Evolutionary conservation across 2,113 vertebrate species (phyloP).

Genomic region (Coregonus clupeaformis): DNA sequence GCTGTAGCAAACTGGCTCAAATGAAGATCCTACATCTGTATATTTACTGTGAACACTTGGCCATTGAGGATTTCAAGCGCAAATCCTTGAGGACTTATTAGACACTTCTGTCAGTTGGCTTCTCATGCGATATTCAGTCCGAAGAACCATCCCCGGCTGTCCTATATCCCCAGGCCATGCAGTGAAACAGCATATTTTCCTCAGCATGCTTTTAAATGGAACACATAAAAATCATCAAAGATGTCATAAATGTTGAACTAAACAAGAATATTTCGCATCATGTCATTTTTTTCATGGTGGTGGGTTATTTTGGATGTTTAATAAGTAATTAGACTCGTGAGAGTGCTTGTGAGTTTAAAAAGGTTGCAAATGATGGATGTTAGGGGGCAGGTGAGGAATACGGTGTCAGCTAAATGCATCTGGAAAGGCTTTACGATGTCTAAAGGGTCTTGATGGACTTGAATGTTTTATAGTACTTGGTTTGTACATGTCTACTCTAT

Average conservation of each 20-base stretch:
- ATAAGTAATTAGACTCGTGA: neutral
- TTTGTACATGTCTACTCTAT: neutral
- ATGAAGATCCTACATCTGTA: neutral
- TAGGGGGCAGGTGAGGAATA: neutral
- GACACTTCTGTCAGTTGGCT: slow-evolving; percentile 4
- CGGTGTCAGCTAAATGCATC: neutral
- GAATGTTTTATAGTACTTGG: neutral
- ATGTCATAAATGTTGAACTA: neutral
- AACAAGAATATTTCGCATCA: neutral
- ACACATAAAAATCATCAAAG: neutral
- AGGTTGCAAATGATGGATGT: neutral
- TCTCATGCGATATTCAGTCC: neutral
- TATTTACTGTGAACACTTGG: slow-evolving; percentile 29
- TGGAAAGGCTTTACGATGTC: neutral
- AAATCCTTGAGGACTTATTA: slow-evolving; percentile 20
- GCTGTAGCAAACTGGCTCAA: no score
- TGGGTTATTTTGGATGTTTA: neutral
- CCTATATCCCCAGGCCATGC: neutral
- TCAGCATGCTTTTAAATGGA: neutral
- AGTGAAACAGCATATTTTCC: neutral
- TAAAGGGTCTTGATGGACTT: neutral
- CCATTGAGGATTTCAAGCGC: slow-evolving; percentile 25
- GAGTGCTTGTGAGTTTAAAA: neutral
- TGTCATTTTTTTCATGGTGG: neutral
- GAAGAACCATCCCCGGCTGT: neutral